These are phyloP conservation scores for Actinia tenebrosa DNA, from an alignment of 64 coral and sea anemone species.

Conservation along the genomic window DNA sequence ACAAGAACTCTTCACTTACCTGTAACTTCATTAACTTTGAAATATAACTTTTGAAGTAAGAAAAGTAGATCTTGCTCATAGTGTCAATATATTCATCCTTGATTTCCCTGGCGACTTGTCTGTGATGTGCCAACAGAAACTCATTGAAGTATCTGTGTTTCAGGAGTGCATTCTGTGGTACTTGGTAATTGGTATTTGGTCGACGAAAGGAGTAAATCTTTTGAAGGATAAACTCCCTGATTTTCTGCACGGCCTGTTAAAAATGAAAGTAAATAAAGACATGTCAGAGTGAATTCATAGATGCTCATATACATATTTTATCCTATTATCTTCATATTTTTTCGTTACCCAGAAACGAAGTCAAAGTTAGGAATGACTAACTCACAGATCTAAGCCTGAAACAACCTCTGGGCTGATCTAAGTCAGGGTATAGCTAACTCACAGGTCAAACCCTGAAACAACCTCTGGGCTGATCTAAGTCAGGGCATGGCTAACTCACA, in stretches of 20 bases:
- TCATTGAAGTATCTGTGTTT: conserved; percentile 99
- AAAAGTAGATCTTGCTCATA: conserved; percentile 98
- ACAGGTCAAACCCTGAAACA: too few relatives aligned
- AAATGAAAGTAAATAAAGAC: background rate
- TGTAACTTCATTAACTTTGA: conserved; percentile 84
- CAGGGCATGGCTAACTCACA: too few relatives aligned
- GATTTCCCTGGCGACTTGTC: conserved; percentile 94
- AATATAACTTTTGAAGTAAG: conserved; percentile 95
- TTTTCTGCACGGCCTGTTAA: conserved; percentile 95
- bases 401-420: too few relatives aligned
- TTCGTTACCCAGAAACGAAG: too few relatives aligned
- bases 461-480: too few relatives aligned
- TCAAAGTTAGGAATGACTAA: too few relatives aligned
- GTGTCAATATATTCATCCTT: conserved; percentile 94
- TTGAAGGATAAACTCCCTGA: conserved; percentile 78
- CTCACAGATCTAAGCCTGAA: too few relatives aligned
- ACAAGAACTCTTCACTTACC: conserved; percentile 1
- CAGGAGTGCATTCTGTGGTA: conserved; percentile 92
- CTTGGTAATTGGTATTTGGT: conserved; percentile 96
- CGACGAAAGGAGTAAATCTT: conserved; percentile 90
- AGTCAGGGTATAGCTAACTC: too few relatives aligned
- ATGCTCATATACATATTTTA: background rate
- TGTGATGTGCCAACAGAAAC: conserved; percentile 89
- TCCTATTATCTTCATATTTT: background rate
- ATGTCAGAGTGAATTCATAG: background rate